Evolutionary conservation across 2,113 vertebrate species (phyloP).

Genomic region (Apodemus speciosus): DNA sequence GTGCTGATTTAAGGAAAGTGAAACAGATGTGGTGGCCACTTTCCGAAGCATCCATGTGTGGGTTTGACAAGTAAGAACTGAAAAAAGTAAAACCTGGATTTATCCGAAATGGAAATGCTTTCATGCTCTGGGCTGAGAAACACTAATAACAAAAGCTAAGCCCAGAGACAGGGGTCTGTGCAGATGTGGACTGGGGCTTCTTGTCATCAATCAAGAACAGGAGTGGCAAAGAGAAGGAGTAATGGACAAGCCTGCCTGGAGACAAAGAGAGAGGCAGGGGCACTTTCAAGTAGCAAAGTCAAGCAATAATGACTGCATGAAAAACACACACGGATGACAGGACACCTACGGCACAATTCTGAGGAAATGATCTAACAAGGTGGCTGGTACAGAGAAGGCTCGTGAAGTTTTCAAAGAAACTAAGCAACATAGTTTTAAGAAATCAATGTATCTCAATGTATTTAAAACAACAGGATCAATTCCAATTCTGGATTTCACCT

Average conservation of each 20-base stretch:
- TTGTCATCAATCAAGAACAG: neutral
- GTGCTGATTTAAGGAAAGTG: constrained; percentile 48
- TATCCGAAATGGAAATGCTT: constrained; percentile 63
- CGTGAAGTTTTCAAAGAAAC: neutral
- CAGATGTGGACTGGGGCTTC: neutral
- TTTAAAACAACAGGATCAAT: neutral
- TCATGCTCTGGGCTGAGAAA: constrained; percentile 7
- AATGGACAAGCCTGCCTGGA: neutral
- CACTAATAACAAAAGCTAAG: neutral
- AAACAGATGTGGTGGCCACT: constrained; percentile 53
- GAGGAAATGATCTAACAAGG: neutral
- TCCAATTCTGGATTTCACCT: neutral
- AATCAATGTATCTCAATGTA: neutral
- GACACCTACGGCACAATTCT: fast-evolving
- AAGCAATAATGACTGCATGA: neutral
- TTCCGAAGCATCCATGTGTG: constrained; percentile 49
- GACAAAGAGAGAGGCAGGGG: neutral
- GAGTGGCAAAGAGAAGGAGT: neutral
- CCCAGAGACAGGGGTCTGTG: neutral
- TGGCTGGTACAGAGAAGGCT: neutral
- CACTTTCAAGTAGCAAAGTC: neutral
- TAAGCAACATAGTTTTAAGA: neutral
- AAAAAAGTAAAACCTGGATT: constrained; percentile 55
- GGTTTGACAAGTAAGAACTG: constrained; percentile 49
- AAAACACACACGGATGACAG: fast-evolving